Percentiles rank a stretch among this genome's conserved stretches.
Conservation (phyloP, 2,797 vertebrate genomes). For the Notolabrus celidotus region DNA sequence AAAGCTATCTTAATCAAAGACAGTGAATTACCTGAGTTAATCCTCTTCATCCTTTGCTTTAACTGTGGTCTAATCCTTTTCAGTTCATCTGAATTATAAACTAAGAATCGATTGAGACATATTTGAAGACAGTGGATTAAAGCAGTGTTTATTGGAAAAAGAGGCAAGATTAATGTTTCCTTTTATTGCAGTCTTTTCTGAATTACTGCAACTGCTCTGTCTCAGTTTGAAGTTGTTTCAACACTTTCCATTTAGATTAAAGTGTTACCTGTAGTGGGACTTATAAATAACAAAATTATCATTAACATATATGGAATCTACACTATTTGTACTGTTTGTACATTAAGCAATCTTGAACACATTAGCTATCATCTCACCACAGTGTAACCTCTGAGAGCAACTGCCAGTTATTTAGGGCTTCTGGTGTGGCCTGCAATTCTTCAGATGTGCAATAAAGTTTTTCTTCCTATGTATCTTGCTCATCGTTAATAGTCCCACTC, state of each 20-base stretch:
- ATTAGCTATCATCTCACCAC: too few species aligned
- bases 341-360: too few species aligned
- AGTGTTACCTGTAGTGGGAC: neutral
- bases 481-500: neutral
- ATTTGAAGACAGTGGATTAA: constrained; percentile 17
- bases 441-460: too few species aligned
- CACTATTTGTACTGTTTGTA: too few species aligned
- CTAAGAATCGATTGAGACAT: constrained; percentile 27
- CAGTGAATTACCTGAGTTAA: constrained; percentile 69
- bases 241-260: neutral
- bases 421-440: neutral
- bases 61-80: constrained; percentile 49
- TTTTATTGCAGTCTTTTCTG: neutral
- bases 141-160: constrained; percentile 14
- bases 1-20: constrained; percentile 69
- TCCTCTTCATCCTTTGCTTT: constrained; percentile 59
- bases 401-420: neutral
- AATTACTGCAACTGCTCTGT: constrained; percentile 1
- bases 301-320: too few species aligned
- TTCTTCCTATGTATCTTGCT: neutral
- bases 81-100: constrained; percentile 36
- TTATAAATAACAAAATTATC: too few species aligned
- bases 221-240: constrained; percentile 7
- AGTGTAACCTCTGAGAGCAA: too few species aligned
- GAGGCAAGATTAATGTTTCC: constrained; percentile 5